Base-by-base conservation (phyloP, 2,888 invertebrate genomes). In the Caenorhabditis auriculariae region DNA sequence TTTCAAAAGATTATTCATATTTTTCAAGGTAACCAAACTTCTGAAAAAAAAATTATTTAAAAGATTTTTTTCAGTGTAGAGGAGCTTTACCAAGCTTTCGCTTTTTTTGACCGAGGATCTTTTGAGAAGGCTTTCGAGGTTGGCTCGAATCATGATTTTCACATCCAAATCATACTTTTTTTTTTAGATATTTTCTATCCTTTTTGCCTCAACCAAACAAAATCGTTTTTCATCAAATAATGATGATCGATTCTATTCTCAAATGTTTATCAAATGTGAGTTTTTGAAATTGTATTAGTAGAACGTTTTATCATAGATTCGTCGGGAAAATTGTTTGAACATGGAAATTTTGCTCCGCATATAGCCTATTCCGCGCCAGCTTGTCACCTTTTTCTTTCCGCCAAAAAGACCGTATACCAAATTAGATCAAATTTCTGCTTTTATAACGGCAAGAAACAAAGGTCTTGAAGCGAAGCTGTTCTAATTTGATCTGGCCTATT, bases 151-250 rank as follows among this genome's bases (percentile, higher is more conserved):
- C 5, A 12, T 47, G 7, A 47, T 47, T 26, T 32, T 17, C 21
- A 21, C 28, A 23, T 26, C 38, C 12, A 27, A 26, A 23, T 23
- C 4, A 5, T 24, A 29, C 24, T 28, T 2, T 1, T 6, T 24
- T n/a, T 54, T 48, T 24, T 42, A 50, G 57, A 46, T 57, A 19
- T 42, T 51, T 23, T 42, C 27, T 5, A 43, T 47, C 6, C 35
- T 60, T 28, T 44, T 46, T 7, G 39, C 42, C 5, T 48, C 35
- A n/a, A 54, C 54, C 3, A 57, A 61, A 38, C 56, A 61, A 48
- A 61, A 61, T 26, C 50, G 61, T 9, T 49, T n/a, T 53, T 5
- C 61, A 61, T 38, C 57, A 61, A 29, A 53, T 61, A n/a, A 57
- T 50, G 54, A 41, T 57, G 5, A 49, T 57, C 38, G 61, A 61